A percentile compares a stretch with the other conserved stretches of the same genome.
phyloP scores from a whole-genome alignment of 2,797 vertebrate species.

The Thunnus albacares region DNA sequence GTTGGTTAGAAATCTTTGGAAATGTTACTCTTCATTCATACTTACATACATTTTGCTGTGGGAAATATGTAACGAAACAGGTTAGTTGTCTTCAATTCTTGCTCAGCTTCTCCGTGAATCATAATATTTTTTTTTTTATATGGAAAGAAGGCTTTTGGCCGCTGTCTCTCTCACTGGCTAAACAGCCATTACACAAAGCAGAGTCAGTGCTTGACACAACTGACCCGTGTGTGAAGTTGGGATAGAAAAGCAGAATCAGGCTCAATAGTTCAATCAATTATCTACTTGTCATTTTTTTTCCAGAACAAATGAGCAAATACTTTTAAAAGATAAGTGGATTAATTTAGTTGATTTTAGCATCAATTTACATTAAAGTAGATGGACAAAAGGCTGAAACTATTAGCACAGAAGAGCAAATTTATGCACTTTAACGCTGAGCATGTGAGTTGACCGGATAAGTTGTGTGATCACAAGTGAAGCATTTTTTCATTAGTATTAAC shows the following conservation, averaged over 20 bases:
- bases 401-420: neutral
- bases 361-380: neutral
- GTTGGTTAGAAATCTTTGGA: neutral
- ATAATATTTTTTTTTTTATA: conserved; percentile 11
- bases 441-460: neutral
- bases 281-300: conserved; percentile 14
- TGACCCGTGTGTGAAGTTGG: neutral
- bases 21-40: neutral
- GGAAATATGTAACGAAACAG: neutral
- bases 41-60: neutral
- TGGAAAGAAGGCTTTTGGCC: conserved; percentile 23
- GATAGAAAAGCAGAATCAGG: neutral
- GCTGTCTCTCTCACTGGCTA: neutral
- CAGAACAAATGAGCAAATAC: neutral
- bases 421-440: neutral
- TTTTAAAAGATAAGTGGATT: neutral
- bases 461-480: neutral
- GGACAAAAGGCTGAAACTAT: neutral
- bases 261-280: neutral
- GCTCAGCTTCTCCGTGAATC: conserved; percentile 21
- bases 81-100: conserved; percentile 20
- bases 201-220: neutral
- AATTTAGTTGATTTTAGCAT: neutral
- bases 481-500: neutral
- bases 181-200: neutral